phyloP scores from a whole-genome alignment of 2,797 vertebrate species.

The Poecilia wingei region DNA sequence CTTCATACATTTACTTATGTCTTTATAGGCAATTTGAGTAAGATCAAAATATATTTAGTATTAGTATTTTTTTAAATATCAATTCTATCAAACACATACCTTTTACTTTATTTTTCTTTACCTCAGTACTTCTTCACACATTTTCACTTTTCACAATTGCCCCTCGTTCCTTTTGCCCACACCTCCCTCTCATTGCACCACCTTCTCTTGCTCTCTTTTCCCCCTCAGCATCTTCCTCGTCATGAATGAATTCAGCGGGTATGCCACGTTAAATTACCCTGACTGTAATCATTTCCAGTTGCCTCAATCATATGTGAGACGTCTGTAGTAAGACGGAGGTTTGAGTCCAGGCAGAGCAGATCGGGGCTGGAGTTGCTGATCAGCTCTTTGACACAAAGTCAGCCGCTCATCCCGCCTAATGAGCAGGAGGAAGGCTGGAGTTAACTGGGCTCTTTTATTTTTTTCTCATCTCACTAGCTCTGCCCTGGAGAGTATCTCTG shows the following conservation, averaged over 20 bases:
- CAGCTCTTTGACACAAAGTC: conserved; percentile 63
- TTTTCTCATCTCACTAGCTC: conserved; percentile 51
- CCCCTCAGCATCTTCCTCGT: conserved; percentile 24
- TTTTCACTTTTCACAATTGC: conserved; percentile 12
- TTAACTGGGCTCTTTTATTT: conserved; percentile 37
- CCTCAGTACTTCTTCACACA: conserved; percentile 20
- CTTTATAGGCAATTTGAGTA: background rate
- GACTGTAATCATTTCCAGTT: conserved; percentile 86
- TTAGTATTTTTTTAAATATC: background rate
- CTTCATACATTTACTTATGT: background rate
- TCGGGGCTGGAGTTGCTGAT: conserved; percentile 56
- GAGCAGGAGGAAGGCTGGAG: conserved; percentile 57
- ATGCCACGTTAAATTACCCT: conserved; percentile 85
- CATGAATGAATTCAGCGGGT: conserved; percentile 80
- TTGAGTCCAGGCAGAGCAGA: conserved; percentile 67
- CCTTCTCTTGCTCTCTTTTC: conserved; percentile 4
- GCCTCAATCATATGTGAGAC: conserved; percentile 84
- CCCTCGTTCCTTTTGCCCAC: background rate
- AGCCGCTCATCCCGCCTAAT: conserved; percentile 65
- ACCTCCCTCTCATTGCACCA: conserved; percentile 13
- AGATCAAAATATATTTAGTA: background rate
- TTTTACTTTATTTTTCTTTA: conserved; percentile 3
- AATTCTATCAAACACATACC: background rate
- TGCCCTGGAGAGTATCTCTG: conserved; percentile 33
- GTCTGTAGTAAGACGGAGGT: conserved; percentile 38